Evolutionary conservation across 2,888 invertebrate genomes (phyloP), one percentile per base, ranked within the genome.

Genomic region (Sisyra nigra): DNA sequence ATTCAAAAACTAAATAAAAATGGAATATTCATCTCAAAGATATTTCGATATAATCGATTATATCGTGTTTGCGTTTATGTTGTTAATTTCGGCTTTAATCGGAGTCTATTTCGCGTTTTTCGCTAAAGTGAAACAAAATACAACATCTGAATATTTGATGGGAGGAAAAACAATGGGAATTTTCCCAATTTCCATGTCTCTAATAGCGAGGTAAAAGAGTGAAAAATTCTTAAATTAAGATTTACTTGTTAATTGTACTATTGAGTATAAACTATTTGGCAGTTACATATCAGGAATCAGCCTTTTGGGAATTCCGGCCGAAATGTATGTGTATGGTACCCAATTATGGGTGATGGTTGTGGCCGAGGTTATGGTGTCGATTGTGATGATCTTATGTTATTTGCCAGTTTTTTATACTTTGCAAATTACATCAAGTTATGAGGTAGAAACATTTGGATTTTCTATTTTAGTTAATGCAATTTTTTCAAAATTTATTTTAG

Each of bases 111-210:
- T 79, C 51, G 80, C 77, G 3, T 80, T 76, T 59, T 77, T 74
- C 54, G 76, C 80, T 1, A 66, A 67, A 48, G 69, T 72, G 53
- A 79, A 76, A 52, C 74, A 76, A 50, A 75, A 80, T 53, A 79
- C 79, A 1, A 78, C 80, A 0, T 60, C 71, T 13, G 80, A 82
- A 53, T 82, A 81, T 52, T 66, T 82, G 44, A 74, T 81, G 68
- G 82, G 81, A 5, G 80, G 81, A 15, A 79, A 80, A 54, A 76
- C 72, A 9, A 80, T 82, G 80, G 77, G 80, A n/a, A 74, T 81
- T 51, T 76, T 81, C 51, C 81, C 81, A 1, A 80, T 82, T 54
- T 80, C 81, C 41, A 80, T 81, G 78, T 81, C 80, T 10, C 61
- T 82, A 45, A 78, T 82, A 50, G 80, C 81, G 52, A 80, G 80